These are phyloP conservation scores for Casuarius casuarius DNA, from an alignment of 2,113 vertebrate species.

Conservation along the genomic window DNA sequence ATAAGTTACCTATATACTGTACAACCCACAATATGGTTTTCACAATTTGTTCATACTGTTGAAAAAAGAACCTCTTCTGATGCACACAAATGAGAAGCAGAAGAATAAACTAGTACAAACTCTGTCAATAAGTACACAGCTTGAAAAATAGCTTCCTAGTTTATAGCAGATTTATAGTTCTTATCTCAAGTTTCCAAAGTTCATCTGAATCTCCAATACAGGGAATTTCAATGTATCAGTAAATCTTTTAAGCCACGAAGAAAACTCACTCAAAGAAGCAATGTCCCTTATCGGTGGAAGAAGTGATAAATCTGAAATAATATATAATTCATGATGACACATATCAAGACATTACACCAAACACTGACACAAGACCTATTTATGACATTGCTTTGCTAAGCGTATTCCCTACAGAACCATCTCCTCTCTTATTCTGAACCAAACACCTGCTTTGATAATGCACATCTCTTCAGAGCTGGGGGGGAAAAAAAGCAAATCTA, in stretches of 20 bases:
- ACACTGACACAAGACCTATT: conserved; percentile 71
- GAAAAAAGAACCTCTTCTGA: conserved; percentile 9
- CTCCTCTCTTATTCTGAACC: conserved; percentile 58
- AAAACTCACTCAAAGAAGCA: conserved; percentile 71
- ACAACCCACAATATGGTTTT: neutral
- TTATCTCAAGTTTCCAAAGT: conserved; percentile 76
- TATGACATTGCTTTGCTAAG: conserved; percentile 68
- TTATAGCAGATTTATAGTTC: conserved; percentile 74
- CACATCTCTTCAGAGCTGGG: conserved; percentile 2
- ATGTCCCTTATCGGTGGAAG: conserved; percentile 68
- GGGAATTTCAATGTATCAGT: conserved; percentile 73
- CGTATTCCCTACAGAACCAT: conserved; percentile 70
- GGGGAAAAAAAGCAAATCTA: conserved; percentile 29
- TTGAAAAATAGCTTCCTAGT: conserved; percentile 57
- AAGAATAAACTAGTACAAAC: conserved; percentile 19
- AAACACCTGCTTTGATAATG: conserved; percentile 70
- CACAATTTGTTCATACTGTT: neutral
- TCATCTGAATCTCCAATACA: conserved; percentile 72
- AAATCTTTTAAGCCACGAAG: conserved; percentile 77
- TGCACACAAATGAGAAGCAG: conserved; percentile 30
- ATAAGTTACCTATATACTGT: neutral
- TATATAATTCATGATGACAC: conserved; percentile 82
- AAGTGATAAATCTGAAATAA: conserved; percentile 79
- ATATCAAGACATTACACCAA: conserved; percentile 77
- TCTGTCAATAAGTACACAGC: conserved; percentile 8